Base-by-base conservation (phyloP, 2,888 invertebrate genomes). In the Drosophila pseudotakahashii region DNA sequence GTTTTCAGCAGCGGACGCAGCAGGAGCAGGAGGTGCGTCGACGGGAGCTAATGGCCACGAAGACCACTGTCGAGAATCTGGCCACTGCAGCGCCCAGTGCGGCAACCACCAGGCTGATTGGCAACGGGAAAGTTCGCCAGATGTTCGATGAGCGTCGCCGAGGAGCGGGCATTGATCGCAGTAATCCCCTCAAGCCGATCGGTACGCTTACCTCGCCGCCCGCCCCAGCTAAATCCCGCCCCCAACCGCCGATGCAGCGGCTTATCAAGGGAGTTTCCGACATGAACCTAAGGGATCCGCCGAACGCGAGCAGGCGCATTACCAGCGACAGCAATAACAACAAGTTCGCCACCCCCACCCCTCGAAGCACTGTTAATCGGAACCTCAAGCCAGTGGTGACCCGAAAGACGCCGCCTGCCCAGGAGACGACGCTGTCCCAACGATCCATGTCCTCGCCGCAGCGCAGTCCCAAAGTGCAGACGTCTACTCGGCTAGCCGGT, bases 81-180 rank as follows among this genome's bases (percentile, higher is more conserved):
- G 50, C 51, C 4, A 10, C 36, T 10, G 54, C 39, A 0, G 30
- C 66, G 5, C 47, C 66, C 2, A 70, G 63, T 44, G 62, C 68
- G n/a, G 41, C 52, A 30, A 62, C 81, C 47, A 52, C 45, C 7
- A 70, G 79, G 2, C 36, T 76, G 13, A 75, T 91, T 36, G 91
- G 90, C 13, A 90, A 91, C 52, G 92, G 92, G 54, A 92, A 92
- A 73, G 96, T 97, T 32, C 94, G 97, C 13, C 97, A 97, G 92
- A 95, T 97, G 95, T 97, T 97, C 88, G 96, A 97, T 88, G 97
- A 97, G 90, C 94, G 96, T 30, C 94, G 96, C 41, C 95, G 95
- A 78, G 93, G 93, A 63, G 95, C 94, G 3, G 96, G 96, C 37
- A 95, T 96, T 75, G 97, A 97, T 92, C 95, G 95, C 82, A 96